Evolutionary conservation across 2,797 vertebrate genomes (phyloP).

Genomic region (Sarcoramphus papa): DNA sequence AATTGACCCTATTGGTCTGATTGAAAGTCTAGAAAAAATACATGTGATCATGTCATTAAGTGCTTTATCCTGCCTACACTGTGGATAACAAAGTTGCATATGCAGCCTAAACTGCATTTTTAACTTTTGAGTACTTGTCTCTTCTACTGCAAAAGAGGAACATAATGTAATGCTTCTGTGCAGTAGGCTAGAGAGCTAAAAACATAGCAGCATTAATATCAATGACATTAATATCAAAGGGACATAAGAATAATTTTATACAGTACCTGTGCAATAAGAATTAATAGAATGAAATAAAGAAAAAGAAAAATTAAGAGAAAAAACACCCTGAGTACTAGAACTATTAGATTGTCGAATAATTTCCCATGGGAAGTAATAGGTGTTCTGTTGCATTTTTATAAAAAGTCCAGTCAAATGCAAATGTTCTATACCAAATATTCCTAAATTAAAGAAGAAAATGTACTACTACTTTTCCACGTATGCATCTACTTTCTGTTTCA

Average conservation of each 20-base stretch:
- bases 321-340: not conserved
- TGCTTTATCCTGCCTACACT: not conserved
- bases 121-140: not conserved
- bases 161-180: not conserved
- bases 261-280: not conserved
- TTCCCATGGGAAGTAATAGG: not conserved
- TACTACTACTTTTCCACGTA: not conserved
- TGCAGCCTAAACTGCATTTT: not conserved
- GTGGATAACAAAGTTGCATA: not conserved
- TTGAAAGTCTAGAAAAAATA: not conserved
- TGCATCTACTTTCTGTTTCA: not conserved
- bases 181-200: not conserved
- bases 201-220: not conserved
- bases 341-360: not conserved
- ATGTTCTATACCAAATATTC: not conserved
- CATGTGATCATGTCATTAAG: not conserved
- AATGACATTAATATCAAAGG: not conserved
- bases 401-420: not conserved
- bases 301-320: not conserved
- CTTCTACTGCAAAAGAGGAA: not conserved
- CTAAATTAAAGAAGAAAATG: not conserved
- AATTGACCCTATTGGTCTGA: not conserved
- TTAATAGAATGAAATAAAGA: not conserved
- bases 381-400: not conserved
- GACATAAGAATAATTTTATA: not conserved